These are phyloP conservation scores for Todiramphus saurophagus DNA, from an alignment of 2,113 vertebrate species.

Conservation along the genomic window DNA sequence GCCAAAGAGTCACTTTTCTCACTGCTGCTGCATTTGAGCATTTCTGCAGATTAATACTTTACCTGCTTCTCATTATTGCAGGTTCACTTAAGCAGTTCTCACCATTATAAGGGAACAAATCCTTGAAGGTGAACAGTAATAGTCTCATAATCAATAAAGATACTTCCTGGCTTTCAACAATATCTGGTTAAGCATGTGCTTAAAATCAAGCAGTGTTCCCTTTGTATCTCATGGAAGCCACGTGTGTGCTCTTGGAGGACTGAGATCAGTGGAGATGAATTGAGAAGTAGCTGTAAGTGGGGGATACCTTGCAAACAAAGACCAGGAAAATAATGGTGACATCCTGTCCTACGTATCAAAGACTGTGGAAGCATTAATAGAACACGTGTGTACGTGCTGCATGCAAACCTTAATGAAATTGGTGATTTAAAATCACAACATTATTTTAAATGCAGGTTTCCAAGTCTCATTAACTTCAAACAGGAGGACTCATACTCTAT, in stretches of 20 bases:
- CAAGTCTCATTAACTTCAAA: constrained; percentile 72
- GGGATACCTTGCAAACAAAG: background rate
- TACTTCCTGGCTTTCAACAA: background rate
- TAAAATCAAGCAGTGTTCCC: background rate
- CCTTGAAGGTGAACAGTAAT: background rate
- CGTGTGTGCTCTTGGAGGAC: background rate
- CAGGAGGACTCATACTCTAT: constrained; percentile 69
- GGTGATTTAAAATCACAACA: constrained; percentile 45
- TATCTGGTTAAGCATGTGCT: background rate
- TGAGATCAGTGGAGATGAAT: background rate
- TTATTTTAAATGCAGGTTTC: constrained; percentile 43
- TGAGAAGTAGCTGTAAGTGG: background rate
- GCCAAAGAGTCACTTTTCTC: background rate
- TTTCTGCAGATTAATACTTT: background rate
- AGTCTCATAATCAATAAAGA: background rate
- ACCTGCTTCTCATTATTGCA: background rate
- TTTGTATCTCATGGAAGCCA: background rate
- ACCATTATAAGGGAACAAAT: background rate
- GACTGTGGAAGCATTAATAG: background rate
- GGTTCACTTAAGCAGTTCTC: background rate
- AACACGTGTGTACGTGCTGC: background rate
- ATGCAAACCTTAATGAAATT: constrained; percentile 27
- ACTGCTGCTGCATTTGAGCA: background rate
- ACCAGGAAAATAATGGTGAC: background rate
- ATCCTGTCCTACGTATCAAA: background rate